A percentile compares a stretch with the other conserved stretches of the same genome.
Evolutionary conservation across 2,113 vertebrate genomes (phyloP).

Genomic region (Vidua chalybeata): DNA sequence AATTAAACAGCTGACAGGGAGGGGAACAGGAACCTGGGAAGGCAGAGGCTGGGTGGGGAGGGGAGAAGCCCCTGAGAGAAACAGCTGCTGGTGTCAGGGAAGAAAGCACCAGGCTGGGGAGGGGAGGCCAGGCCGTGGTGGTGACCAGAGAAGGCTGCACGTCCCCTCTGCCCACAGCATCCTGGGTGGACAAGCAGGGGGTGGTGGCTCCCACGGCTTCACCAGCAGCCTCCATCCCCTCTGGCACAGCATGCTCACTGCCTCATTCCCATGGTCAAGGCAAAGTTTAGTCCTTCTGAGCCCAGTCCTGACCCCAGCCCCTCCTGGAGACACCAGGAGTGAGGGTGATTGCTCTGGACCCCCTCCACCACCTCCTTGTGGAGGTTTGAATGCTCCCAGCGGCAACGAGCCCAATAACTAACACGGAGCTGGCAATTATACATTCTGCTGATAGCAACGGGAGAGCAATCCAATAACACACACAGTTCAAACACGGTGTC

Average conservation of each 20-base stretch:
- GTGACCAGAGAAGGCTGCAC: neutral
- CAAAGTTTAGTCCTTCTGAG: neutral
- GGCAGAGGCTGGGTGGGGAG: neutral
- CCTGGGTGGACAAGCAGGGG: neutral
- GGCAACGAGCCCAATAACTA: neutral
- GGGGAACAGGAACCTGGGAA: neutral
- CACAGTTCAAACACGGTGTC: conserved; percentile 8
- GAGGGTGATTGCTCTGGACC: fast-evolving
- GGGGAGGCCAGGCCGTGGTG: fast-evolving
- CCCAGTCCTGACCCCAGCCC: neutral
- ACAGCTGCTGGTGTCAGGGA: neutral
- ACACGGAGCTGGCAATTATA: neutral
- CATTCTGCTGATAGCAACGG: neutral
- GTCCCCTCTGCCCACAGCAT: neutral
- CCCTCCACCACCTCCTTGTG: neutral
- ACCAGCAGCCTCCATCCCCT: neutral
- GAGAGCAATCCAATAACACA: conserved; percentile 32
- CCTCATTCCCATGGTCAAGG: neutral
- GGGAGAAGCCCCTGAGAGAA: neutral
- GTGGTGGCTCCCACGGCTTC: fast-evolving
- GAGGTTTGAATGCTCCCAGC: neutral
- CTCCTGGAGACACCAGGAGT: fast-evolving
- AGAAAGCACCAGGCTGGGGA: neutral
- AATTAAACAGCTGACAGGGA: conserved; percentile 36
- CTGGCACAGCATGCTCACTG: neutral